phyloP scores from a whole-genome alignment of 2,888 invertebrate genomes.

The Synergus laeviventris region DNA sequence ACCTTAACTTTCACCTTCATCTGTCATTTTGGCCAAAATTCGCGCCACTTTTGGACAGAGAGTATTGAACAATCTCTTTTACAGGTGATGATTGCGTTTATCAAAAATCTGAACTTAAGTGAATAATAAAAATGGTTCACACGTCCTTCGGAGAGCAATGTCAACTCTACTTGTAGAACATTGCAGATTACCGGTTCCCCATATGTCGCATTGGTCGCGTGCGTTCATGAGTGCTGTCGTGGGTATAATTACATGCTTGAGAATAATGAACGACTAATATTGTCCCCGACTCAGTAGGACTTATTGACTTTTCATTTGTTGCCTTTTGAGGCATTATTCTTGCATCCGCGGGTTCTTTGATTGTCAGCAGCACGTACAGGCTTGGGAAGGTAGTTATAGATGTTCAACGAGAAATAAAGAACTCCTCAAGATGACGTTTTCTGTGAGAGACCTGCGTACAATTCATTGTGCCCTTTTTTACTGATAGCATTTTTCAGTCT shows the following conservation, averaged over 20 bases:
- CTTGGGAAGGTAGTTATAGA: not conserved
- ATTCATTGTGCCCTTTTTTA: not conserved
- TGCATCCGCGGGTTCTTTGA: slow-evolving; percentile 50
- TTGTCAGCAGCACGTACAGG: slow-evolving; percentile 17
- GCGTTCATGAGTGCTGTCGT: slow-evolving; percentile 70
- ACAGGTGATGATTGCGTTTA: not conserved
- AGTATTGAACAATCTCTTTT: not conserved
- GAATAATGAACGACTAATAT: slow-evolving; percentile 74
- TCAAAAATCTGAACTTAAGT: not conserved
- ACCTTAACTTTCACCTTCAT: too few species aligned
- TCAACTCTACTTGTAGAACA: not conserved
- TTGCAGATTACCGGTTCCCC: slow-evolving; percentile 55
- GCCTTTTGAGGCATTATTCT: not conserved
- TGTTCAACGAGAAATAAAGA: not conserved
- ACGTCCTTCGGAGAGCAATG: not conserved
- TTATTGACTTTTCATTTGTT: slow-evolving; percentile 72
- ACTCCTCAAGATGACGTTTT: slow-evolving; percentile 14
- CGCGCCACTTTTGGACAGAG: too few species aligned
- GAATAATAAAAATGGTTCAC: not conserved
- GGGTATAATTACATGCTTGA: slow-evolving; percentile 69
- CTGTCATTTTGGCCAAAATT: too few species aligned
- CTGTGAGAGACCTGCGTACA: not conserved
- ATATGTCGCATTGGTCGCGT: slow-evolving; percentile 71
- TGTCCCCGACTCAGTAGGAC: slow-evolving; percentile 66
- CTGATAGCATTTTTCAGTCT: slow-evolving; percentile 5